Conservation (phyloP, 2,797 vertebrate genomes). For the Alauda arvensis region DNA sequence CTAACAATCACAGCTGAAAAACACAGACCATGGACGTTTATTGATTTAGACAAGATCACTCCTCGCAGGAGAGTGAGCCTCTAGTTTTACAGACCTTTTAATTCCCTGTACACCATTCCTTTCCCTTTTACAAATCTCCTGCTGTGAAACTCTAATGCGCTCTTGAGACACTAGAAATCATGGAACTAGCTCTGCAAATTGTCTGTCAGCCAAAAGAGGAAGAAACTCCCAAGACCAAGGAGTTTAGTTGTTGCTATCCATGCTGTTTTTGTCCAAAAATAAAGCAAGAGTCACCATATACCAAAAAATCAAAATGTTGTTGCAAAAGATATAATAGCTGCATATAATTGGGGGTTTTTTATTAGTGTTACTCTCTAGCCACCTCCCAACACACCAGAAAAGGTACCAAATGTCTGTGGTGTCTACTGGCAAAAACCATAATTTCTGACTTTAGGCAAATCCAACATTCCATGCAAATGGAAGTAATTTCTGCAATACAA, state of each 20-base stretch:
- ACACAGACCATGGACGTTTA: constrained; percentile 17
- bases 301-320: background rate
- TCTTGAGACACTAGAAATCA: constrained; percentile 37
- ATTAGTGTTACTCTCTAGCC: background rate
- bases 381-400: background rate
- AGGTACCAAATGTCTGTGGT: background rate
- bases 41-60: constrained; percentile 64
- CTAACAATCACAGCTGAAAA: constrained; percentile 41
- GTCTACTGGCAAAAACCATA: background rate
- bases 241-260: background rate
- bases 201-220: constrained; percentile 29
- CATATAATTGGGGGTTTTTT: accelerated
- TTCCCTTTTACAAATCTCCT: constrained; percentile 67
- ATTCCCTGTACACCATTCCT: constrained; percentile 47
- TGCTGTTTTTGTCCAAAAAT: background rate
- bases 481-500: constrained; percentile 28
- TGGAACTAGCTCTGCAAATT: constrained; percentile 22
- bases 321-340: background rate
- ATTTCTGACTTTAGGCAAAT: constrained; percentile 8
- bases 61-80: constrained; percentile 25
- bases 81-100: constrained; percentile 65
- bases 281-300: background rate
- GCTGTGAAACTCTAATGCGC: constrained; percentile 58
- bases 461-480: background rate
- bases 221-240: background rate